A percentile compares a stretch with the other conserved stretches of the same genome.
phyloP scores from a whole-genome alignment of 1,140 invertebrate species.

The Ctenoplectra terminalis region DNA sequence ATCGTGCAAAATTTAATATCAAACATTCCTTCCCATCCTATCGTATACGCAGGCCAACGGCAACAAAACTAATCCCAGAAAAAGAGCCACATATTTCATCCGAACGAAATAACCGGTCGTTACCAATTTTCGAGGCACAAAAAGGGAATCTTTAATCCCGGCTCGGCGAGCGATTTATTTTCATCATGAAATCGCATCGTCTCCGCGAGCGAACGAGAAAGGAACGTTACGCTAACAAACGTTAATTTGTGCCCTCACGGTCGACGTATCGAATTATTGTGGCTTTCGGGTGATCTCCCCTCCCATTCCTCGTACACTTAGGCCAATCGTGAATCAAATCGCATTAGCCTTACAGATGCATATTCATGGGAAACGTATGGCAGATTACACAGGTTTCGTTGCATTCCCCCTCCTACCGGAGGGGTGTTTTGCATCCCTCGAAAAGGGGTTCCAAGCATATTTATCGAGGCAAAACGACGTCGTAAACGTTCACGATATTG shows the following conservation, averaged over 20 bases:
- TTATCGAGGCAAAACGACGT: conserved; percentile 69
- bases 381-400: conserved; percentile 76
- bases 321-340: conserved; percentile 80
- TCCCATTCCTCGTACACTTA: conserved; percentile 47
- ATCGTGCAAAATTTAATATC: background rate
- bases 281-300: conserved; percentile 63
- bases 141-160: conserved; percentile 39
- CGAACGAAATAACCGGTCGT: conserved; percentile 4
- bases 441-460: conserved; percentile 68
- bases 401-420: conserved; percentile 70
- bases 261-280: conserved; percentile 72
- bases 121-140: conserved; percentile 13
- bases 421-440: conserved; percentile 69
- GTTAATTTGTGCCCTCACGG: conserved; percentile 69
- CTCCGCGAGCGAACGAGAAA: conserved; percentile 25
- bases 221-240: conserved; percentile 70
- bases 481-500: conserved; percentile 63
- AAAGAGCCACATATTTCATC: background rate
- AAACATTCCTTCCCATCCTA: too few species aligned
- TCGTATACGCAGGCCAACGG: background rate
- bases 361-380: conserved; percentile 81
- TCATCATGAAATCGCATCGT: conserved; percentile 46
- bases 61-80: background rate
- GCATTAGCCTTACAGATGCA: conserved; percentile 80
- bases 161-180: conserved; percentile 58